Conservation (phyloP, 1,140 invertebrate genomes). For the Zelostemma sp. region DNA sequence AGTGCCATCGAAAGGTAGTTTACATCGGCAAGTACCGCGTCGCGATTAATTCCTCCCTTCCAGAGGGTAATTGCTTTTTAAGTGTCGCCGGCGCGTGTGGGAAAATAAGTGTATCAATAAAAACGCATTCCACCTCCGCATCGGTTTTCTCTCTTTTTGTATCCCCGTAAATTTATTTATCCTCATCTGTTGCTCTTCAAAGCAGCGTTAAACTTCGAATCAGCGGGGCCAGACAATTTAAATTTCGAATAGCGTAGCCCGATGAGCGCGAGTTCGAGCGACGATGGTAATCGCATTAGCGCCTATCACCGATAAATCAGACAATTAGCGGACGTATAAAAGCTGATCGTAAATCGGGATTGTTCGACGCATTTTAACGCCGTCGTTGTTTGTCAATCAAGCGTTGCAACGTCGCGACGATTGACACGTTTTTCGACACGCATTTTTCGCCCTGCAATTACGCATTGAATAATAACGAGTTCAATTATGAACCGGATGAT, state of each 20-base stretch:
- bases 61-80: constrained; percentile 57
- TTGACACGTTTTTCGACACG: constrained; percentile 12
- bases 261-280: constrained; percentile 18
- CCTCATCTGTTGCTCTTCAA: constrained; percentile 35
- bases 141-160: no score
- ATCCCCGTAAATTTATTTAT: constrained; percentile 6
- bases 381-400: constrained; percentile 20
- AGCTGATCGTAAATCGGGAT: constrained; percentile 60
- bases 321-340: constrained; percentile 61
- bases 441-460: no score
- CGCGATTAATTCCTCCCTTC: constrained; percentile 61
- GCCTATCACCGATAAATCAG: constrained; percentile 60
- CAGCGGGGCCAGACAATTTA: constrained; percentile 37
- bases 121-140: no score
- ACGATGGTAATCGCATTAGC: constrained; percentile 57
- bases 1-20: constrained; percentile 64
- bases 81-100: constrained; percentile 50
- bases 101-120: constrained; percentile 37
- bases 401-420: constrained; percentile 16
- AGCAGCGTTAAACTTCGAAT: constrained; percentile 15
- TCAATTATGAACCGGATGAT: no score
- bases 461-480: no score
- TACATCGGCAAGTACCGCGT: constrained; percentile 56
- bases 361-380: constrained; percentile 24
- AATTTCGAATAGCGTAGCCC: constrained; percentile 40